These are phyloP conservation scores for Venusia cambrica DNA, from an alignment of 2,888 invertebrate genomes.

Conservation along the genomic window DNA sequence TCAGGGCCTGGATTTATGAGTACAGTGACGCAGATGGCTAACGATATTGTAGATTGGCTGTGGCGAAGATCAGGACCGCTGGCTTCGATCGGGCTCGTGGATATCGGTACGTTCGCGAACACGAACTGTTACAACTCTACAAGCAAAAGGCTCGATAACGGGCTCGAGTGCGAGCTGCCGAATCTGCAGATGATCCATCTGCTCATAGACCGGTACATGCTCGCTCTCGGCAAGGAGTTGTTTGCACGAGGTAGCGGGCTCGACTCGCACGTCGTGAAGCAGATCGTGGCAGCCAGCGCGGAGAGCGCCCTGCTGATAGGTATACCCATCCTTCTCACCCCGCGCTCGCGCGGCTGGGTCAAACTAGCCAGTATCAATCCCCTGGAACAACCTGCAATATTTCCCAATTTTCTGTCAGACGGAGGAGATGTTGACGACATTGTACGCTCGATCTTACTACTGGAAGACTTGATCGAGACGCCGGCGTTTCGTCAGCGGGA, in stretches of 20 bases:
- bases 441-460: constrained; percentile 40
- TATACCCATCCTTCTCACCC: constrained; percentile 44
- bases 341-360: constrained; percentile 47
- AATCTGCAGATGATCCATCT: constrained; percentile 46
- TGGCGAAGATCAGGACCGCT: constrained; percentile 37
- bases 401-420: constrained; percentile 48
- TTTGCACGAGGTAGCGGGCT: no score
- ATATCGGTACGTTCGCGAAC: constrained; percentile 47
- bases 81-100: constrained; percentile 50
- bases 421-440: constrained; percentile 44
- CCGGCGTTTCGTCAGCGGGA: constrained; percentile 31
- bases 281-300: constrained; percentile 38
- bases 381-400: constrained; percentile 39
- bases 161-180: constrained; percentile 46
- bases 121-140: constrained; percentile 48
- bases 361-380: constrained; percentile 46
- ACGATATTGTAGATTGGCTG: constrained; percentile 35
- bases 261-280: constrained; percentile 34
- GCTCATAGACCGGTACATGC: no score
- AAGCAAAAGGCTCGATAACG: constrained; percentile 31
- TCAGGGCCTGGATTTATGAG: no score
- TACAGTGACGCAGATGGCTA: no score
- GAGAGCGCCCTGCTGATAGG: constrained; percentile 38
- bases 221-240: no score
- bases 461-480: constrained; percentile 43